phyloP scores from a whole-genome alignment of 2,888 invertebrate species.

The Pimpla rufipes region DNA sequence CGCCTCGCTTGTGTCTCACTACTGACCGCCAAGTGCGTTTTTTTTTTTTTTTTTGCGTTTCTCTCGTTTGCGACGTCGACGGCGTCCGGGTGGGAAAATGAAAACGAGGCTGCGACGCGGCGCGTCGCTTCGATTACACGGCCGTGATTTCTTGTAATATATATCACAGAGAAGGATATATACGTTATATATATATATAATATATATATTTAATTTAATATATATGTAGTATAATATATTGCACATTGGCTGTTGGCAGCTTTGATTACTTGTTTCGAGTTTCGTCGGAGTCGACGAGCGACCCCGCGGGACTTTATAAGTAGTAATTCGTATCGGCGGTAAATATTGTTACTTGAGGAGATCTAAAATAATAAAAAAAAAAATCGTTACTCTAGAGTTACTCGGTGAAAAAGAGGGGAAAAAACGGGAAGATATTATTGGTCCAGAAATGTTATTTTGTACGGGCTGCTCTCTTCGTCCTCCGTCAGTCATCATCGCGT shows the following conservation, averaged over 20 bases:
- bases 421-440: constrained; percentile 24
- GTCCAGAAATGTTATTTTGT: constrained; percentile 47
- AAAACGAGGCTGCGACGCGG: constrained; percentile 34
- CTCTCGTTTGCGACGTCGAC: constrained; percentile 23
- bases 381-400: neutral
- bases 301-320: constrained; percentile 14
- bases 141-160: constrained; percentile 24
- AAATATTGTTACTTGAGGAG: neutral
- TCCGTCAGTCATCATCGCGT: neutral
- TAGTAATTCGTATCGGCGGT: constrained; percentile 18
- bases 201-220: constrained; percentile 11
- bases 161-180: constrained; percentile 44
- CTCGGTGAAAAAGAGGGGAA: neutral
- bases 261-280: constrained; percentile 48
- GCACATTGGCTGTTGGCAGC: constrained; percentile 60
- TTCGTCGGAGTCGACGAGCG: constrained; percentile 4
- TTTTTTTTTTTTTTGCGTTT: too few relatives aligned
- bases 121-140: constrained; percentile 29
- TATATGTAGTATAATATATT: constrained; percentile 52
- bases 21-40: constrained; percentile 44
- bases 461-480: constrained; percentile 11
- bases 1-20: constrained; percentile 17
- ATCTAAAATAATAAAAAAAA: constrained; percentile 11
- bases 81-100: constrained; percentile 25
- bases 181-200: constrained; percentile 9